Conservation (phyloP, 1,140 invertebrate genomes). For the Drepana arcuata region DNA sequence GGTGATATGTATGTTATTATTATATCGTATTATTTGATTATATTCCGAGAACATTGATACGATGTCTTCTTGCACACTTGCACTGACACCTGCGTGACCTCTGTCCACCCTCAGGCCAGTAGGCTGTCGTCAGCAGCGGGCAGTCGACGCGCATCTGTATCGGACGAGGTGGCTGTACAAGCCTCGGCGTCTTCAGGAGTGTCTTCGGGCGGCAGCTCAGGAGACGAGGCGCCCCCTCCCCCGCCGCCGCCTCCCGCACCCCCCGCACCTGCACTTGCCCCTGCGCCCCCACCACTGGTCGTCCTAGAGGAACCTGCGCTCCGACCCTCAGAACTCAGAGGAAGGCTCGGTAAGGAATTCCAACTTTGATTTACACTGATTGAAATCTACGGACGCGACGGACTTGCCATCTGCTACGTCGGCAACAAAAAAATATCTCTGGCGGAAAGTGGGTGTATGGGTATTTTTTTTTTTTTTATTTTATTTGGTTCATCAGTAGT, state of each 20-base stretch:
- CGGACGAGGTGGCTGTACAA: conserved; percentile 32
- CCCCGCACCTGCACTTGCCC: conserved; percentile 74
- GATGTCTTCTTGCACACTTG: too few species aligned
- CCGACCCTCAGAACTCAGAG: conserved; percentile 73
- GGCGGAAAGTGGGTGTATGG: too few species aligned
- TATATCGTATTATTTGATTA: too few species aligned
- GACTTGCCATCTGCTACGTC: too few species aligned
- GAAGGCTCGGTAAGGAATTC: conserved; percentile 34
- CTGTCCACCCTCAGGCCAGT: conserved; percentile 34
- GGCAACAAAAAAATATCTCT: too few species aligned
- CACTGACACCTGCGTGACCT: too few species aligned
- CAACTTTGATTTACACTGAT: too few species aligned
- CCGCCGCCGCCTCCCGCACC: conserved; percentile 59
- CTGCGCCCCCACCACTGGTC: conserved; percentile 51
- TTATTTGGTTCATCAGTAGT: too few species aligned
- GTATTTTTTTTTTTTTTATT: too few species aligned
- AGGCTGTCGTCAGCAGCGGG: conserved; percentile 53
- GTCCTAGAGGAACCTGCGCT: conserved; percentile 75
- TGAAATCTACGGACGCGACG: too few species aligned
- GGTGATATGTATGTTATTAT: too few species aligned
- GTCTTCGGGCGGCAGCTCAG: conserved; percentile 41
- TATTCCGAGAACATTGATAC: too few species aligned
- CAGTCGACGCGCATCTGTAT: conserved; percentile 45
- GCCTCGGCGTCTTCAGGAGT: conserved; percentile 50
- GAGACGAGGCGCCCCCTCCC: conserved; percentile 62